Evolutionary conservation across 2,888 invertebrate genomes (phyloP).

Genomic region (Tipula unca): DNA sequence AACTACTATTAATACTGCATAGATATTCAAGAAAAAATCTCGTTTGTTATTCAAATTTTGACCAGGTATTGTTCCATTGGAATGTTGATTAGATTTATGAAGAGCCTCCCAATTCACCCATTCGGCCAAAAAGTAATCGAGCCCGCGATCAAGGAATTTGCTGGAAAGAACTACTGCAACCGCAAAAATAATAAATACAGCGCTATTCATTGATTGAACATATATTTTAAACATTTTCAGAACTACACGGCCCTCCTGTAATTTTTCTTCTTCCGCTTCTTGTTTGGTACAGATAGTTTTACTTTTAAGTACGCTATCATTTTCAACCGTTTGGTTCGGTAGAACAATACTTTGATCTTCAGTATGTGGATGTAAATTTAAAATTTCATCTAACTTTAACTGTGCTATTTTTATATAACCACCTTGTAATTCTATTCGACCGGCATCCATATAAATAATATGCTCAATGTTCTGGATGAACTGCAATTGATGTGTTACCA

Average conservation of each 20-base stretch:
- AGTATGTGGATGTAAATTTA: neutral
- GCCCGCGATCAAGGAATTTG: constrained; percentile 36
- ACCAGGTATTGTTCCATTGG: neutral
- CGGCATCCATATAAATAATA: constrained; percentile 48
- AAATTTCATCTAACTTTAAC: constrained; percentile 41
- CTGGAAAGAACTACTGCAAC: constrained; percentile 34
- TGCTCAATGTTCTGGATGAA: constrained; percentile 49
- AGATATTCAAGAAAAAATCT: constrained; percentile 31
- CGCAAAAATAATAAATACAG: constrained; percentile 28
- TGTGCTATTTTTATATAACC: constrained; percentile 43
- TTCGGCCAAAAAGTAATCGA: constrained; percentile 66
- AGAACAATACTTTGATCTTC: constrained; percentile 27
- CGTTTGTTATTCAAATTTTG: neutral
- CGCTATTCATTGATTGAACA: constrained; percentile 33
- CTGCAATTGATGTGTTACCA: constrained; percentile 63
- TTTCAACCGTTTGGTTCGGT: neutral
- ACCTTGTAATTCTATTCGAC: constrained; percentile 37
- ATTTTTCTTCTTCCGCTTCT: constrained; percentile 47
- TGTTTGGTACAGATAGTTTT: neutral
- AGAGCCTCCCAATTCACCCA: constrained; percentile 46
- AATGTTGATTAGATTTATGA: neutral
- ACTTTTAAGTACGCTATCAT: constrained; percentile 33
- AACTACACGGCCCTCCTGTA: constrained; percentile 53
- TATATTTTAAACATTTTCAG: constrained; percentile 51
- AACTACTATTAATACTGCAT: constrained; percentile 33